Conservation (phyloP, 1,140 invertebrate genomes). For the Zaprionus ghesquierei region DNA sequence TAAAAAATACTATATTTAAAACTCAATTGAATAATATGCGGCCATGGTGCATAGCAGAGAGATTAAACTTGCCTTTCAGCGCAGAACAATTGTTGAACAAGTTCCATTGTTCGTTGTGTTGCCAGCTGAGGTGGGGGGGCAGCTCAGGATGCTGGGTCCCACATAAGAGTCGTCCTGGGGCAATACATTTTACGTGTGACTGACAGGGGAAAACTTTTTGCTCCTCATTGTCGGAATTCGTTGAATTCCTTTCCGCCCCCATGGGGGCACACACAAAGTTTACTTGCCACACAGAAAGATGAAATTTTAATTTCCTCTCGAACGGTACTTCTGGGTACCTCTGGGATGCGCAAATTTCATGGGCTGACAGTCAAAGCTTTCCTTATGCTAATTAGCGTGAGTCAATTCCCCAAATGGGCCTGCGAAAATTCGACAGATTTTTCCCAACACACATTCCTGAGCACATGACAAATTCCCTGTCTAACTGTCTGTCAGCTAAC, state of each 20-base stretch:
- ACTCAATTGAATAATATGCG: neutral
- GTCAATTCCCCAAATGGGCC: neutral
- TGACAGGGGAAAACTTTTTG: slow-evolving; percentile 28
- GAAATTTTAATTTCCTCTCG: slow-evolving; percentile 36
- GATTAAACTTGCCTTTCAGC: neutral
- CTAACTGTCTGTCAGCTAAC: slow-evolving; percentile 2
- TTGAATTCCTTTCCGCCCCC: slow-evolving; percentile 1
- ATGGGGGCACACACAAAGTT: neutral
- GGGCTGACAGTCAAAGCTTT: slow-evolving; percentile 6
- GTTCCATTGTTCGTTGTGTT: neutral
- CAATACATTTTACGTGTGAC: slow-evolving; percentile 14
- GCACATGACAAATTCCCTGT: neutral
- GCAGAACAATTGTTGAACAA: neutral
- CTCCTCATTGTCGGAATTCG: slow-evolving; percentile 8
- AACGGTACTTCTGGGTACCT: neutral
- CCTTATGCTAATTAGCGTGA: slow-evolving; percentile 26
- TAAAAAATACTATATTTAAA: no score
- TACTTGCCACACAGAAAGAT: slow-evolving; percentile 10
- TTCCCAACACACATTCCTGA: no score
- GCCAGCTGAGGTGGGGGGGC: no score
- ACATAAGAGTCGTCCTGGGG: neutral
- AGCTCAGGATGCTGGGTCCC: neutral
- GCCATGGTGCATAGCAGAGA: neutral
- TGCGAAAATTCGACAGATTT: slow-evolving; percentile 6
- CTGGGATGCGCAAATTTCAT: neutral